phyloP scores from a whole-genome alignment of 2,113 vertebrate species.

The Columba janthina region DNA sequence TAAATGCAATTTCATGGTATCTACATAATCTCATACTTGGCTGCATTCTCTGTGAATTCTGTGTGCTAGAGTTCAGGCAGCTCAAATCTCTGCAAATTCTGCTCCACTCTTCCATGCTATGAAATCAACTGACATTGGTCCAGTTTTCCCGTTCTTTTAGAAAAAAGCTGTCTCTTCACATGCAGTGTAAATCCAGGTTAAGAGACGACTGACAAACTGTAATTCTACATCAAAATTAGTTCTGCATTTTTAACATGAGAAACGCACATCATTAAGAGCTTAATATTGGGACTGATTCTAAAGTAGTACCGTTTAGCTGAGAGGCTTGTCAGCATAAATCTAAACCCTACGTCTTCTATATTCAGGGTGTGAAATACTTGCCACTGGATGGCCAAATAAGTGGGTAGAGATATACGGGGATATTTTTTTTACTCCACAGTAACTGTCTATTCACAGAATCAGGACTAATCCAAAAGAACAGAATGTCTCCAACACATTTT shows the following conservation, averaged over 20 bases:
- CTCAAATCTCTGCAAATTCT: neutral
- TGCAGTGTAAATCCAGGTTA: neutral
- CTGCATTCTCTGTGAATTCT: neutral
- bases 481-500: neutral
- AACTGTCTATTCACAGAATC: neutral
- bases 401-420: neutral
- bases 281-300: neutral
- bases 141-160: neutral
- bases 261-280: neutral
- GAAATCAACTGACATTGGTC: neutral
- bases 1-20: neutral
- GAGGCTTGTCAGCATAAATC: neutral
- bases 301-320: neutral
- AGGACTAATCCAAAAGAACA: conserved; percentile 7
- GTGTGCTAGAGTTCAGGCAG: neutral
- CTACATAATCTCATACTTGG: neutral
- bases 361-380: neutral
- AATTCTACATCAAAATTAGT: neutral
- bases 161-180: neutral
- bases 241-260: neutral
- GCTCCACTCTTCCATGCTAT: neutral
- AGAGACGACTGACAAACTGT: neutral
- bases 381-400: neutral
- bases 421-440: neutral
- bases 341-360: neutral